phyloP scores from a whole-genome alignment of 2,888 invertebrate genomes.

The Hoplodrina ambigua region DNA sequence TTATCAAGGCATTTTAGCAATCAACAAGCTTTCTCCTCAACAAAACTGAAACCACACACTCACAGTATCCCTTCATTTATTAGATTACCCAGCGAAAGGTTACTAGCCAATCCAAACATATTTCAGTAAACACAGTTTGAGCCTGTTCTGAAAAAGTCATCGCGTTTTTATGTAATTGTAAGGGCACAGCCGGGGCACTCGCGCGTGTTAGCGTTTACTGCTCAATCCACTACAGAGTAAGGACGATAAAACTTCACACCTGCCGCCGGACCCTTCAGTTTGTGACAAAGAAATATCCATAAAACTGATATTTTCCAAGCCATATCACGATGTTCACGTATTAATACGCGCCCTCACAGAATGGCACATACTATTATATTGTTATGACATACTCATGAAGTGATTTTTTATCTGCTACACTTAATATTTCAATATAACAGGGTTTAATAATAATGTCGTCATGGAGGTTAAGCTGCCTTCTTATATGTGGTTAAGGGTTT shows the following conservation, averaged over 20 bases:
- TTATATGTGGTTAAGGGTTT: too few species aligned
- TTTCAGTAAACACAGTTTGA: neutral
- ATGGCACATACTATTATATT: neutral
- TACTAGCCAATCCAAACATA: neutral
- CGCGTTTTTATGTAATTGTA: neutral
- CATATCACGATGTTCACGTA: constrained; percentile 34
- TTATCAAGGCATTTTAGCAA: too few species aligned
- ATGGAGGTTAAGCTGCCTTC: too few species aligned
- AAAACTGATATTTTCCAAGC: constrained; percentile 38
- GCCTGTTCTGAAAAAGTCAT: neutral
- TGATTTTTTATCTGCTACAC: neutral
- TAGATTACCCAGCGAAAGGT: neutral
- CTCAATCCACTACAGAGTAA: constrained; percentile 28
- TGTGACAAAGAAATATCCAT: constrained; percentile 32
- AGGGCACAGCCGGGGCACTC: neutral
- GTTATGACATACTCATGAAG: neutral
- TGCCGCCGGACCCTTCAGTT: constrained; percentile 35
- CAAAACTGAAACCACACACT: too few species aligned
- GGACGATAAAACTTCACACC: constrained; percentile 36
- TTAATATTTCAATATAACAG: neutral
- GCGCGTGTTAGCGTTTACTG: constrained; percentile 20
- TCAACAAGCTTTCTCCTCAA: too few species aligned
- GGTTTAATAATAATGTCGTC: too few species aligned
- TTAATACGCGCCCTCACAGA: constrained; percentile 15
- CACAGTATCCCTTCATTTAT: too few species aligned